phyloP scores from a whole-genome alignment of 2,113 vertebrate genomes.

The Oryzias woworae region DNA sequence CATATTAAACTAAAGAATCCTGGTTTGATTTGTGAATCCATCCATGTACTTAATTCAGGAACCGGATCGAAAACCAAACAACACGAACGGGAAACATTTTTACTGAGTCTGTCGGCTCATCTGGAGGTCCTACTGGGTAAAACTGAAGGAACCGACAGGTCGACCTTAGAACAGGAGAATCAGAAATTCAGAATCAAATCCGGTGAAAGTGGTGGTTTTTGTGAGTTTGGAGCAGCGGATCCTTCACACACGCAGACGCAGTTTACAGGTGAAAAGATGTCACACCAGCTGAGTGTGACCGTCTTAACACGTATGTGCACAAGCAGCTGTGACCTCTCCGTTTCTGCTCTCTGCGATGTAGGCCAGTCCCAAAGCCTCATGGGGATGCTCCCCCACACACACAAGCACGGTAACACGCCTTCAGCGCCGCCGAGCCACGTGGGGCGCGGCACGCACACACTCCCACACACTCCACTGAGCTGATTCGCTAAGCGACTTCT shows the following conservation, averaged over 20 bases:
- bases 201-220: too few species aligned
- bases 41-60: too few species aligned
- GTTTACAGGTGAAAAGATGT: slow-evolving; percentile 28
- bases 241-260: neutral
- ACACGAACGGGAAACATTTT: too few species aligned
- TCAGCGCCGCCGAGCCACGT: neutral
- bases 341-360: slow-evolving; percentile 23
- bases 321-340: slow-evolving; percentile 22
- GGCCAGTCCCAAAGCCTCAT: neutral
- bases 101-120: too few species aligned
- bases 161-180: too few species aligned
- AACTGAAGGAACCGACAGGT: too few species aligned
- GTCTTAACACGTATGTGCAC: slow-evolving; percentile 13
- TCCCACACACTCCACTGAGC: slow-evolving; percentile 17
- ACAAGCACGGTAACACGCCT: neutral
- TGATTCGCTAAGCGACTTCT: slow-evolving; percentile 32
- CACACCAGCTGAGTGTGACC: slow-evolving; percentile 36
- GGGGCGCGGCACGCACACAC: neutral
- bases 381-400: slow-evolving; percentile 4
- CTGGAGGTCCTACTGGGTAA: too few species aligned
- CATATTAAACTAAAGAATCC: too few species aligned
- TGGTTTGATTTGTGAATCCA: too few species aligned
- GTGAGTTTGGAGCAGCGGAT: too few species aligned
- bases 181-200: too few species aligned
- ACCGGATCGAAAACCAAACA: too few species aligned